A percentile compares a stretch with the other conserved stretches of the same genome.
These are phyloP conservation scores for Busseola fusca DNA, from an alignment of 2,888 invertebrate species.

Conservation along the genomic window DNA sequence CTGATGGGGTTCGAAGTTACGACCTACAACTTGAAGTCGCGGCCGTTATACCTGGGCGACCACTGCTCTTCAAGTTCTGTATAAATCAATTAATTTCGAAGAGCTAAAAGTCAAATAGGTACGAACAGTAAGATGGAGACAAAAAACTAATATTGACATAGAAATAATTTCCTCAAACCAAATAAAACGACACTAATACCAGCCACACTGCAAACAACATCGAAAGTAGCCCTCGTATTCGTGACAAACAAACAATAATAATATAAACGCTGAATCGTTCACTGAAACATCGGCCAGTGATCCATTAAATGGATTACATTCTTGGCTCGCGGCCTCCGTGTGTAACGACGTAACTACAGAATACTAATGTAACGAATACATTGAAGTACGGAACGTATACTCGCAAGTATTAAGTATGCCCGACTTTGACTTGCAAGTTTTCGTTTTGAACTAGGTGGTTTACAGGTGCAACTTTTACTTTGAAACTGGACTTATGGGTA, in stretches of 20 bases:
- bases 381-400: not conserved
- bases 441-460: slow-evolving; percentile 13
- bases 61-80: too few species aligned
- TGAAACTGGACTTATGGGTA: not conserved
- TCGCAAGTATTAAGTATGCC: slow-evolving; percentile 5
- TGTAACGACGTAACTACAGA: slow-evolving; percentile 74
- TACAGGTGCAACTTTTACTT: slow-evolving; percentile 21
- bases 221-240: slow-evolving; percentile 14
- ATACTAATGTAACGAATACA: slow-evolving; percentile 64
- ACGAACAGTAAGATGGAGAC: not conserved
- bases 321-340: slow-evolving; percentile 73
- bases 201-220: slow-evolving; percentile 3
- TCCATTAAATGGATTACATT: slow-evolving; percentile 82
- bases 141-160: not conserved
- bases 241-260: slow-evolving; percentile 38
- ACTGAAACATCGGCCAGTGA: slow-evolving; percentile 76
- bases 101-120: not conserved
- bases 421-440: slow-evolving; percentile 14
- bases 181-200: not conserved
- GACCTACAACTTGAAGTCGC: too few species aligned
- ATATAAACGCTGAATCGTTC: slow-evolving; percentile 41
- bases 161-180: not conserved
- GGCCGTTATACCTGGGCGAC: too few species aligned
- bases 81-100: not conserved
- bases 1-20: too few species aligned